phyloP scores from a whole-genome alignment of 2,888 invertebrate species.

The Melinaea menophilus region DNA sequence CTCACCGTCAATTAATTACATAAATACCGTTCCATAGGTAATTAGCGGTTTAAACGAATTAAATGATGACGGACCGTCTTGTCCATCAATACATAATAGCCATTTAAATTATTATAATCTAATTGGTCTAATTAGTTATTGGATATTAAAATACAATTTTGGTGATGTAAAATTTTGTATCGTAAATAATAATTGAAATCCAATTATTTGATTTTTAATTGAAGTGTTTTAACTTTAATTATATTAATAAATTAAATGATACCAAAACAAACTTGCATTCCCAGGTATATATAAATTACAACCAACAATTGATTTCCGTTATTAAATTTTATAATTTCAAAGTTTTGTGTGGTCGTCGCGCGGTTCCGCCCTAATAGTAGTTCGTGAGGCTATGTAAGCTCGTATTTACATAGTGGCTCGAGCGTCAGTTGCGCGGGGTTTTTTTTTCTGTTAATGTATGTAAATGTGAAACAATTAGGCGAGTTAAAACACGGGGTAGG shows the following conservation, averaged over 20 bases:
- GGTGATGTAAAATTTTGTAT: neutral
- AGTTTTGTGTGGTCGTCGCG: conserved; percentile 50
- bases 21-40: conserved; percentile 62
- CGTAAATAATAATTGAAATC: neutral
- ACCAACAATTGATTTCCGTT: conserved; percentile 66
- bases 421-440: conserved; percentile 67
- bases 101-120: conserved; percentile 42
- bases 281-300: conserved; percentile 48
- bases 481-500: conserved; percentile 77
- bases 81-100: conserved; percentile 52
- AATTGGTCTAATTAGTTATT: conserved; percentile 19
- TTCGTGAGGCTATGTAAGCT: conserved; percentile 48
- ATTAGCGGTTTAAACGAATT: conserved; percentile 67
- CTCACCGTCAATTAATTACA: conserved; percentile 71
- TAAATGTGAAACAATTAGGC: conserved; percentile 77
- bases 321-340: conserved; percentile 53
- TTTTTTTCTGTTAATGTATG: conserved; percentile 74
- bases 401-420: conserved; percentile 64
- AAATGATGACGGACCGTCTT: conserved; percentile 62
- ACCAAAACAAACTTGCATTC: neutral
- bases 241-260: no score
- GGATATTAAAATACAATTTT: neutral
- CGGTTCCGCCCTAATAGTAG: conserved; percentile 47
- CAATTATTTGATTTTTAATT: no score
- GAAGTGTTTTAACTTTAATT: no score